Conservation (phyloP, 2,113 vertebrate genomes). For the Rhombomys opimus region DNA sequence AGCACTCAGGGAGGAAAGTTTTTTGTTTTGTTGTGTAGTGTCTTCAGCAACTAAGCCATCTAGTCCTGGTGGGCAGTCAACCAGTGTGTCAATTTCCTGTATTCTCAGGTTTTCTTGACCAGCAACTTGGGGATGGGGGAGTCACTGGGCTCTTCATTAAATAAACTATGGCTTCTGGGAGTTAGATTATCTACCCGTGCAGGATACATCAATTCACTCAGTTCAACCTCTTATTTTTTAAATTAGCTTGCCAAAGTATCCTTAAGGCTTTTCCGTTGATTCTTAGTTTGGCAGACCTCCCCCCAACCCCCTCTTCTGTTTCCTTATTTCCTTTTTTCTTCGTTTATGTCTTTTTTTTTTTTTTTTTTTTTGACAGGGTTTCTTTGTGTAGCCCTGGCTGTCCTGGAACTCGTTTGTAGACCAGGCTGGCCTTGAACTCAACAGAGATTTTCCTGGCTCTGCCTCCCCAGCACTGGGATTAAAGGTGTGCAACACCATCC, state of each 20-base stretch:
- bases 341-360: not conserved
- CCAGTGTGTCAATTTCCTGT: not conserved
- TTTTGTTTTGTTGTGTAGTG: not conserved
- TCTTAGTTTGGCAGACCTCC: not conserved
- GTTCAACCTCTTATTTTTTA: not conserved
- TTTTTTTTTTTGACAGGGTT: not conserved
- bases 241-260: not conserved
- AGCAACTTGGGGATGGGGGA: not conserved
- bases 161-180: not conserved
- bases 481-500: rapidly evolving
- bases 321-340: not conserved
- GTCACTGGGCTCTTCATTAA: not conserved
- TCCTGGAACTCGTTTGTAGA: not conserved
- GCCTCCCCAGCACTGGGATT: not conserved
- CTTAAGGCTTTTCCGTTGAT: not conserved
- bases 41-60: not conserved
- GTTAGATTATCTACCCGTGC: not conserved
- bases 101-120: too few species aligned
- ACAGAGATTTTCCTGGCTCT: not conserved
- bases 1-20: not conserved
- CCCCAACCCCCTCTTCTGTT: not conserved
- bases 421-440: not conserved
- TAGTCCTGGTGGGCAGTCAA: not conserved
- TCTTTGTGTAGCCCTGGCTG: not conserved
- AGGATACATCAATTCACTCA: not conserved